Base-by-base conservation (phyloP, 2,888 invertebrate species). In the Ecdyonurus torrentis region DNA sequence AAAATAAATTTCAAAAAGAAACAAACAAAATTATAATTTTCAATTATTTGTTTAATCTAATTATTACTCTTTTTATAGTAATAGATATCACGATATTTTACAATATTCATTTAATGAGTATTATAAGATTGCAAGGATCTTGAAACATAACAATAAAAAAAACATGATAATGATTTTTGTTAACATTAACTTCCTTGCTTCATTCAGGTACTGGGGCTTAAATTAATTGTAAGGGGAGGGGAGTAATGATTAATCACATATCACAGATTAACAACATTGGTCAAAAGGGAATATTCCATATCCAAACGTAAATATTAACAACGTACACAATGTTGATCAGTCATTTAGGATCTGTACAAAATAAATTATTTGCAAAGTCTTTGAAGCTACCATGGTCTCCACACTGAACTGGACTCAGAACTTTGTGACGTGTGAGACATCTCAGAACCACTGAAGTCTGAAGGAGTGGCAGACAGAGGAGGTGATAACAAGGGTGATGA, bases 381-480 rank as follows among this genome's bases (percentile, higher is more conserved):
- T 37, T 5, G 37, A 37, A 37, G 37, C 37, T 37, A 63, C 63
- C 63, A 63, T 2, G 63, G 63, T 22, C 63, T 63, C 63, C 63
- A 63, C 2, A 63, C 63, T 19, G 59, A 23, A 1, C 59, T 37
- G 5, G 24, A 19, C 52, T 22, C 23, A 52, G 52, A 52, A 10
- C 52, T 10, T 10, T 52, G 7, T 25, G 52, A 7, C n/a, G 52
- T 22, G 2, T 10, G 15, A 10, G 61, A 19, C 37, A 50, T 22
- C 52, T 62, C 58, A 18, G 23, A 53, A n/a, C 23, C 22, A 22
- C 23, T 24, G 25, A 22, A 61, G 20, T 61, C 61, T 1, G 37
- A 37, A 37, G 37, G 37, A n/a, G 55, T 55, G 10, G n/a, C 55
- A 7, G 55, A 20, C 55, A 55, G 55, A 7, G 55, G 55, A 7